These are phyloP conservation scores for Harpagoxenus sublaevis DNA, from an alignment of 2,888 invertebrate species.

Conservation along the genomic window DNA sequence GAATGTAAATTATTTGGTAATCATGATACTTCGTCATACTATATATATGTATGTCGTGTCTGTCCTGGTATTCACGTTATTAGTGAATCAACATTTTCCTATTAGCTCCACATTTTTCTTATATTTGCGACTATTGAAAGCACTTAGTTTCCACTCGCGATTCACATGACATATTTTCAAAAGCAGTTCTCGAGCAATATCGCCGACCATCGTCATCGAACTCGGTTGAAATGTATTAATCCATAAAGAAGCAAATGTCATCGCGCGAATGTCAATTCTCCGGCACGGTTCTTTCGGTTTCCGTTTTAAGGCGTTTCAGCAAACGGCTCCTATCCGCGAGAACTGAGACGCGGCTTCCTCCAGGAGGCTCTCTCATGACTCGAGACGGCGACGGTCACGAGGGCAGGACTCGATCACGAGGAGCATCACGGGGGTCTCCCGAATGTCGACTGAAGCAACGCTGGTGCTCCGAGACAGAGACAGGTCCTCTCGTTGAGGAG, in stretches of 20 bases:
- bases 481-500: constrained; percentile 60
- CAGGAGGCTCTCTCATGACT: constrained; percentile 42
- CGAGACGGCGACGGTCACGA: constrained; percentile 47
- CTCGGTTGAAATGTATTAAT: background rate
- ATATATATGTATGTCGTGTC: background rate
- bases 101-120: background rate
- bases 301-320: background rate
- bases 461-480: constrained; percentile 53
- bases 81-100: background rate
- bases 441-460: constrained; percentile 71
- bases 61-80: background rate
- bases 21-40: background rate
- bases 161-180: background rate
- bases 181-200: background rate
- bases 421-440: constrained; percentile 70
- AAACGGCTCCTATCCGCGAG: constrained; percentile 17
- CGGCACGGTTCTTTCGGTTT: background rate
- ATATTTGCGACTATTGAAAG: background rate
- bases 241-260: background rate
- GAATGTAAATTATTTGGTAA: background rate
- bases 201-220: background rate
- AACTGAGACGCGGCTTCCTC: constrained; percentile 29
- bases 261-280: background rate
- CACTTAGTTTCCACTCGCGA: constrained; percentile 11
- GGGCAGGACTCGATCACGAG: constrained; percentile 65